phyloP scores from a whole-genome alignment of 2,888 invertebrate genomes.

The Willowsia nigromaculata region DNA sequence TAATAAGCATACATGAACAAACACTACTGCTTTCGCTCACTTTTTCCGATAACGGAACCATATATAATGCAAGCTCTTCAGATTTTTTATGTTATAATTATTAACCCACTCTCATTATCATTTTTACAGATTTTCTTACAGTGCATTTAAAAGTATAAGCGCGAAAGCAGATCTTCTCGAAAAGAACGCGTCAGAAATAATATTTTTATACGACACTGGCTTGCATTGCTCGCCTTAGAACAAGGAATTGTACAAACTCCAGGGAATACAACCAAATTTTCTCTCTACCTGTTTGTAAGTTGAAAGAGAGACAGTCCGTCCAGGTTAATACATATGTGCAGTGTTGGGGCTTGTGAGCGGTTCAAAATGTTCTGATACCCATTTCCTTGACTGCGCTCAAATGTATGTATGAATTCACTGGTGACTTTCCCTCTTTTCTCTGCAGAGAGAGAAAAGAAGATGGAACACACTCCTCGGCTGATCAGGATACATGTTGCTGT shows the following conservation, averaged over 20 bases:
- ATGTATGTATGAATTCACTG: slow-evolving; percentile 36
- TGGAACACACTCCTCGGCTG: slow-evolving; percentile 16
- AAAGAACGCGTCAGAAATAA: slow-evolving; percentile 26
- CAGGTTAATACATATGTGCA: neutral
- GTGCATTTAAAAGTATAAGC: too few relatives aligned
- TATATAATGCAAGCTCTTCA: too few relatives aligned
- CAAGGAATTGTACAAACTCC: neutral
- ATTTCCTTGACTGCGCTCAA: neutral
- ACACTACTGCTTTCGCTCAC: too few relatives aligned
- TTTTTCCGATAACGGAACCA: too few relatives aligned
- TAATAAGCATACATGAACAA: neutral
- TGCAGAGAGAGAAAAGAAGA: slow-evolving; percentile 18
- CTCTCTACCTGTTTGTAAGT: slow-evolving; percentile 50
- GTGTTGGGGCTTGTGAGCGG: neutral
- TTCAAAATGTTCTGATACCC: neutral
- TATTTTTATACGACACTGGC: slow-evolving; percentile 1
- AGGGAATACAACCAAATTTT: slow-evolving; percentile 9
- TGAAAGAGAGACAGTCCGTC: neutral
- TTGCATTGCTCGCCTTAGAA: neutral
- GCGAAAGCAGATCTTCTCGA: neutral
- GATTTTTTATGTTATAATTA: too few relatives aligned
- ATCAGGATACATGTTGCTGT: slow-evolving; percentile 47
- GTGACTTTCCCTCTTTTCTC: slow-evolving; percentile 57
- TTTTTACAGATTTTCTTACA: too few relatives aligned
- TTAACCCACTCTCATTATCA: too few relatives aligned